These are phyloP conservation scores for Lepidotrigona ventralis DNA, from an alignment of 1,140 invertebrate species.

Conservation along the genomic window DNA sequence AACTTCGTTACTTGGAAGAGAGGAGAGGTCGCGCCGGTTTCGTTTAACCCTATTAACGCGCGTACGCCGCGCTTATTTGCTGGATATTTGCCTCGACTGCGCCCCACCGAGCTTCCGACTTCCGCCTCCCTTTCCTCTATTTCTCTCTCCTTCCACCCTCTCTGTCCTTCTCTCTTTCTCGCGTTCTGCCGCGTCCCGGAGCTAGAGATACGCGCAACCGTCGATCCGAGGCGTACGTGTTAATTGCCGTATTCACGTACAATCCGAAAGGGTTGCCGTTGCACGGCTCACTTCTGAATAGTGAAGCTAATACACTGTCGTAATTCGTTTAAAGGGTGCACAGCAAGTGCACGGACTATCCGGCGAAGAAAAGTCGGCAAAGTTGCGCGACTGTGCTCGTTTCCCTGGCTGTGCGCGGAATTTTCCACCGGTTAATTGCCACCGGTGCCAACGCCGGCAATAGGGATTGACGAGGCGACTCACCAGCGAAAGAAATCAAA, in stretches of 20 bases:
- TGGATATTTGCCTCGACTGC: constrained; percentile 46
- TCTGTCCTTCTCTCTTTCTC: background rate
- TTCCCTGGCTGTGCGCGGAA: constrained; percentile 14
- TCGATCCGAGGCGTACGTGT: constrained; percentile 72
- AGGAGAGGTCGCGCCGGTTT: constrained; percentile 46
- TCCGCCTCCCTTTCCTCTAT: constrained; percentile 18
- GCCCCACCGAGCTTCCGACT: constrained; percentile 21
- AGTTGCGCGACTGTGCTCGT: constrained; percentile 32
- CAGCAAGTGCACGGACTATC: constrained; percentile 60
- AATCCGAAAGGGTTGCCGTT: constrained; percentile 73
- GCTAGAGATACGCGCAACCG: constrained; percentile 8
- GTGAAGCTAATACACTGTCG: constrained; percentile 76
- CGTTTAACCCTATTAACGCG: constrained; percentile 67
- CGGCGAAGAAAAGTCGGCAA: constrained; percentile 54
- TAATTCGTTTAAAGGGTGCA: constrained; percentile 72
- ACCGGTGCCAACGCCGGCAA: background rate
- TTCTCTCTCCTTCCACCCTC: background rate
- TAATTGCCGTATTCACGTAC: constrained; percentile 76
- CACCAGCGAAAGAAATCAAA: background rate
- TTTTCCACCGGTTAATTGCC: constrained; percentile 11
- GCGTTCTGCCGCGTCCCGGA: constrained; percentile 10
- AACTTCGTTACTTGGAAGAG: constrained; percentile 67
- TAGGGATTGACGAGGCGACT: background rate
- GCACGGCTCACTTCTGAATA: constrained; percentile 73
- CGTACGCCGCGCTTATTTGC: constrained; percentile 62